These are phyloP conservation scores for Bombus affinis DNA, from an alignment of 1,140 invertebrate species.

Conservation along the genomic window DNA sequence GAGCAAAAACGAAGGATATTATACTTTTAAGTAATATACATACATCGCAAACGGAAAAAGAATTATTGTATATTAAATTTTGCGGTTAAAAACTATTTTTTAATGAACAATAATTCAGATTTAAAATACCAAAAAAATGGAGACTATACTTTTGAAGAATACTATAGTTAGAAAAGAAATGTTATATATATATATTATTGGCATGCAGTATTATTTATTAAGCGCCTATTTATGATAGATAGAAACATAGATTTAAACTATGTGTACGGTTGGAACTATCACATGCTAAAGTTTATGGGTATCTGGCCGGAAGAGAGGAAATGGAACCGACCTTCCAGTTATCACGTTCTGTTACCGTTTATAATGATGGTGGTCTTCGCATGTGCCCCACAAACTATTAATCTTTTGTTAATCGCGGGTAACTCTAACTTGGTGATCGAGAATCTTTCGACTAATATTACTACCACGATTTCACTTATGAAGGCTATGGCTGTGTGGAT, in stretches of 20 bases:
- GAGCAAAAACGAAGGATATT: neutral
- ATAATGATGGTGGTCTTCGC: conserved; percentile 37
- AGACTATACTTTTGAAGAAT: neutral
- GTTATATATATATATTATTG: neutral
- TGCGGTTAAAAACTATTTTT: no score
- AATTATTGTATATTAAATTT: neutral
- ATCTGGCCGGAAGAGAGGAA: conserved; percentile 53
- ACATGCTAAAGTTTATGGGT: conserved; percentile 51
- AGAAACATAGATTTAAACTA: conserved; percentile 31
- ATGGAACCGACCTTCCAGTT: conserved; percentile 31
- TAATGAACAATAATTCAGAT: neutral
- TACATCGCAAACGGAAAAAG: neutral
- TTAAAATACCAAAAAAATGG: neutral
- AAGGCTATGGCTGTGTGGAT: conserved; percentile 54
- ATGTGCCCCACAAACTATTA: conserved; percentile 31
- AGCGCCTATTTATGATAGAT: no score
- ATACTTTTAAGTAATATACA: no score
- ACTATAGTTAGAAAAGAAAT: neutral
- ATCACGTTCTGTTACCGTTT: conserved; percentile 13
- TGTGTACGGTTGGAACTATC: conserved; percentile 44
- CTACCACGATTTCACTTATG: conserved; percentile 30
- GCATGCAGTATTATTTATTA: neutral
- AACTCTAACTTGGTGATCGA: conserved; percentile 50
- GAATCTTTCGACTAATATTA: conserved; percentile 55
- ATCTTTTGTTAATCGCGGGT: conserved; percentile 24